Conservation (phyloP, 2,113 vertebrate genomes). For the Neolamprologus caudopunctatus region DNA sequence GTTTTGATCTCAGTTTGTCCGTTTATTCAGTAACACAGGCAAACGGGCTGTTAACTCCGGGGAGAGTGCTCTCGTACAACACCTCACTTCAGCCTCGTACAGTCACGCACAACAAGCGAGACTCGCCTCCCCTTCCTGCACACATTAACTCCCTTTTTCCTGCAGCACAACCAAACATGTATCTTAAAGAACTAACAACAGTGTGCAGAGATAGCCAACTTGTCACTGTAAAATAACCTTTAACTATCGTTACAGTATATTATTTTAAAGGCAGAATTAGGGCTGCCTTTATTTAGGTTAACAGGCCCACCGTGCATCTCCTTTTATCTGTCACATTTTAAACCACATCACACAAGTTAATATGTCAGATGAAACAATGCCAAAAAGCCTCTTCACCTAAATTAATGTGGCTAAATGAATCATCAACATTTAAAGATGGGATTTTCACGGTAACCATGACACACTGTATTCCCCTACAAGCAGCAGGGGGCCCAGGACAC, state of each 20-base stretch:
- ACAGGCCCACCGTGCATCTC: accelerated
- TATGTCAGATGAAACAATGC: background rate
- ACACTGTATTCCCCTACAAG: too few species aligned
- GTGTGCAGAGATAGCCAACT: background rate
- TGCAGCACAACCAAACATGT: background rate
- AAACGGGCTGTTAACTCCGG: accelerated
- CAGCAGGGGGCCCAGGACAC: background rate
- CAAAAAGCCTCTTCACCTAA: background rate
- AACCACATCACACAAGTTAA: background rate
- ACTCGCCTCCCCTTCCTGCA: background rate
- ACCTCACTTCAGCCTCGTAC: background rate
- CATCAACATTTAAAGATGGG: background rate
- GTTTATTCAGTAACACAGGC: background rate
- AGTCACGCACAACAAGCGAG: accelerated
- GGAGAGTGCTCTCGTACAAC: background rate
- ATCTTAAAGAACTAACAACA: background rate
- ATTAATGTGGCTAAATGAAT: background rate
- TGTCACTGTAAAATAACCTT: background rate
- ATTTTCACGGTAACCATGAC: background rate
- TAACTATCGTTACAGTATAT: accelerated
- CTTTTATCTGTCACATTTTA: background rate
- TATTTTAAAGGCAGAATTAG: background rate
- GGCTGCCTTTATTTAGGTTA: background rate
- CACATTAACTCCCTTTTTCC: background rate
- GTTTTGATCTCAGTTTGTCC: background rate